phyloP scores from a whole-genome alignment of 2,888 invertebrate genomes.

The Cinara cedri region DNA sequence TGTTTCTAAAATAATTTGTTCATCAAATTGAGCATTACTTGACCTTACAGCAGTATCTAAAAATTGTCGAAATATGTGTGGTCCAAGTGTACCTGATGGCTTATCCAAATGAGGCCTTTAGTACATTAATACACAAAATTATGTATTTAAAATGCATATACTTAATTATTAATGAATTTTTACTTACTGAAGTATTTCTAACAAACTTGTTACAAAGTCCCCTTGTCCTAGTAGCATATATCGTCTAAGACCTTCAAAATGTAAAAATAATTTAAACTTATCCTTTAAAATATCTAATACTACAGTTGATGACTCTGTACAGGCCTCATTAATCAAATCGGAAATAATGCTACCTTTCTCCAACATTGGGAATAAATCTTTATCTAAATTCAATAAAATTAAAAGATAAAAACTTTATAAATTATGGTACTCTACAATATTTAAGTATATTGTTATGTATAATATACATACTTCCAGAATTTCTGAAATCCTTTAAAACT shows the following conservation, averaged over 20 bases:
- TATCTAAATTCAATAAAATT: slow-evolving; percentile 64
- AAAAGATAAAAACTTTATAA: not conserved
- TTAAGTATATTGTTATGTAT: not conserved
- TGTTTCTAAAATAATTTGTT: slow-evolving; percentile 85
- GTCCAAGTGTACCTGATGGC: slow-evolving; percentile 82
- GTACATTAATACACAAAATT: slow-evolving; percentile 55
- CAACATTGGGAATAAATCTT: slow-evolving; percentile 71
- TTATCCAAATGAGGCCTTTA: slow-evolving; percentile 84
- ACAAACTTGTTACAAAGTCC: slow-evolving; percentile 91
- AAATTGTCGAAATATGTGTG: slow-evolving; percentile 85
- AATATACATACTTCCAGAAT: slow-evolving; percentile 63
- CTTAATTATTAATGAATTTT: not conserved
- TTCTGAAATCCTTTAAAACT: slow-evolving; percentile 67
- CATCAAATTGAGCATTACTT: slow-evolving; percentile 93
- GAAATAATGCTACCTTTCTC: slow-evolving; percentile 78
- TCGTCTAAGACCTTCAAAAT: slow-evolving; percentile 86
- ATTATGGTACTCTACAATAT: not conserved
- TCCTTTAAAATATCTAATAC: slow-evolving; percentile 85
- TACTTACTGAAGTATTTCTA: slow-evolving; percentile 87
- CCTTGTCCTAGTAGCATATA: slow-evolving; percentile 94
- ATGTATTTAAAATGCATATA: not conserved
- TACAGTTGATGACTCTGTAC: slow-evolving; percentile 83
- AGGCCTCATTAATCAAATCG: slow-evolving; percentile 81
- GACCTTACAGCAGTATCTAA: slow-evolving; percentile 85
- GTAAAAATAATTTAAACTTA: slow-evolving; percentile 87